phyloP scores from a whole-genome alignment of 2,797 vertebrate species.

The Phrynocephalus guinanensis region DNA sequence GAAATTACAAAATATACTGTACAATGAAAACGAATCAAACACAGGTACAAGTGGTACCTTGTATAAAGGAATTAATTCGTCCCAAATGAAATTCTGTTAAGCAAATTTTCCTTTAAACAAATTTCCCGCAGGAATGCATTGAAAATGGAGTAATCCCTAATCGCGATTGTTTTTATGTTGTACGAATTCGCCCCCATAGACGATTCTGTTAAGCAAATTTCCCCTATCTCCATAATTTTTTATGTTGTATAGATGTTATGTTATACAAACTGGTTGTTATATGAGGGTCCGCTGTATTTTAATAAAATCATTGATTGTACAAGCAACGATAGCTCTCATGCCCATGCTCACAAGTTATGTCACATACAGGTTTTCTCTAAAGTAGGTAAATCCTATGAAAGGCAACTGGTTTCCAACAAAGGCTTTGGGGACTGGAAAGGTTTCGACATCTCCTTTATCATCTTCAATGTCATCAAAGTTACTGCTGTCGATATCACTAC shows the following conservation, averaged over 20 bases:
- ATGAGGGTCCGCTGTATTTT: not conserved
- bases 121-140: no score
- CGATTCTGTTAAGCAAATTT: no score
- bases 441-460: conserved; percentile 96
- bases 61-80: no score
- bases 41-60: no score
- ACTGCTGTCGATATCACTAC: conserved; percentile 97
- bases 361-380: conserved; percentile 96
- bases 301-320: not conserved
- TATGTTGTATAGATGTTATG: no score
- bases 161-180: no score
- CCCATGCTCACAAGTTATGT: conserved; percentile 20
- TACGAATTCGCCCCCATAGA: no score
- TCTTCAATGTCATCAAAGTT: conserved; percentile 99
- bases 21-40: not conserved
- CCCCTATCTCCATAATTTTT: no score
- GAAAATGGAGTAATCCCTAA: no score
- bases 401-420: conserved; percentile 98
- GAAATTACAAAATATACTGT: not conserved
- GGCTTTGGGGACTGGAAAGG: conserved; percentile 95
- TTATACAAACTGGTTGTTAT: no score
- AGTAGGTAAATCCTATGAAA: conserved; percentile 98
- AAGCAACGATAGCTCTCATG: not conserved
- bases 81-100: no score
- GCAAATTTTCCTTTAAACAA: no score